Conservation (phyloP, 2,113 vertebrate species). For the Passer domesticus region DNA sequence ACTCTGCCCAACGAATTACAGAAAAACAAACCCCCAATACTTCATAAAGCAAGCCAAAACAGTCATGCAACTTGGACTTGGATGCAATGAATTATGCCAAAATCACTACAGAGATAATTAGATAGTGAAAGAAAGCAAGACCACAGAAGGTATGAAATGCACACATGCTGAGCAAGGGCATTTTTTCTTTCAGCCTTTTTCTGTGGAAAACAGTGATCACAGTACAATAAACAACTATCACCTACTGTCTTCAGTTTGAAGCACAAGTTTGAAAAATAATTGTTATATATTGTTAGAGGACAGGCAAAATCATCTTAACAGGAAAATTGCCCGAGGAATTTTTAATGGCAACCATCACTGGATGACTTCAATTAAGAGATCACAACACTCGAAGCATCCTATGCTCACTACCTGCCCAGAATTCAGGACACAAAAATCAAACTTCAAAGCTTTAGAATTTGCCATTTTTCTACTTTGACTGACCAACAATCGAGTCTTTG, state of each 20-base stretch:
- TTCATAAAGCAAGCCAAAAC: constrained; percentile 65
- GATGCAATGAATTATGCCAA: constrained; percentile 42
- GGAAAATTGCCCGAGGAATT: background rate
- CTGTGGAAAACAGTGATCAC: background rate
- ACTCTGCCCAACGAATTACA: constrained; percentile 52
- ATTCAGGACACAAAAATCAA: background rate
- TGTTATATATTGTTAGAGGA: background rate
- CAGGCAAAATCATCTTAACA: background rate
- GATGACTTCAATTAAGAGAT: background rate
- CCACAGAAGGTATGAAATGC: constrained; percentile 51
- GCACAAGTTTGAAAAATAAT: background rate
- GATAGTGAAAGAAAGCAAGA: constrained; percentile 55
- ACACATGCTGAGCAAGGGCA: constrained; percentile 57
- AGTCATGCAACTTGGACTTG: constrained; percentile 61
- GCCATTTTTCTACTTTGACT: constrained; percentile 37
- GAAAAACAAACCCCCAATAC: constrained; percentile 63
- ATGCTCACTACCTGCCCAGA: background rate
- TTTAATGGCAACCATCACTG: background rate
- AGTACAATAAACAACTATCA: constrained; percentile 6
- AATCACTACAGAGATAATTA: constrained; percentile 63
- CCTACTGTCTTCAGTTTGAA: background rate
- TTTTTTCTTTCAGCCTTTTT: constrained; percentile 8
- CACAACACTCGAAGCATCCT: background rate
- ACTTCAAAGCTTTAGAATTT: background rate
- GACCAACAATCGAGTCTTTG: constrained; percentile 90